Conservation (phyloP, 1,140 invertebrate species). For the Agrilus planipennis region DNA sequence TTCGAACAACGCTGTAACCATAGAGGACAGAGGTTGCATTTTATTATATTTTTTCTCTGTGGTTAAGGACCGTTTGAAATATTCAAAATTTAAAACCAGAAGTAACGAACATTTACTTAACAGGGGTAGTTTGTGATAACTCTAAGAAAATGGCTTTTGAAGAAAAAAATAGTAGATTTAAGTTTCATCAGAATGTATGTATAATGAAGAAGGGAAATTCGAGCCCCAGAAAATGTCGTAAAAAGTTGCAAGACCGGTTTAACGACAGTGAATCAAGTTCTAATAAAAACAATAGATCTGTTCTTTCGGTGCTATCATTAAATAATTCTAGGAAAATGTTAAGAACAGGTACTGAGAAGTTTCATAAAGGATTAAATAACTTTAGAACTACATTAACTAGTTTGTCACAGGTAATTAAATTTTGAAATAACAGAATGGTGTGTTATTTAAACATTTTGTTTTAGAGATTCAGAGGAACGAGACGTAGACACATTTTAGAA, state of each 20-base stretch:
- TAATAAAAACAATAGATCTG: conserved; percentile 17
- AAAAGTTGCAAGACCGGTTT: conserved; percentile 21
- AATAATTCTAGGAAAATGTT: conserved; percentile 36
- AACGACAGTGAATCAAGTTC: conserved; percentile 11
- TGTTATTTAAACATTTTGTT: conserved; percentile 17
- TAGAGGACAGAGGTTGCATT: no score
- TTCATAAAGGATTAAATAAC: conserved; percentile 45
- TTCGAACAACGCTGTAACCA: no score
- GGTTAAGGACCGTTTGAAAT: no score
- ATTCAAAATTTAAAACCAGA: no score
- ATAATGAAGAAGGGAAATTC: conserved; percentile 14
- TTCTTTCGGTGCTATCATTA: conserved; percentile 28
- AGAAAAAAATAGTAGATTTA: conserved; percentile 20
- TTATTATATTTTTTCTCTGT: no score
- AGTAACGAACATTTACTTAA: no score
- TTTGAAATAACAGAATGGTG: neutral
- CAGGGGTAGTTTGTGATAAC: conserved; percentile 1
- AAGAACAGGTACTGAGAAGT: conserved; percentile 40
- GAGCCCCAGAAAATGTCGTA: conserved; percentile 16
- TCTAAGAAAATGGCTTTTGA: conserved; percentile 13
- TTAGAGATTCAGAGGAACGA: conserved; percentile 43
- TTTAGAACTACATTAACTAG: conserved; percentile 43
- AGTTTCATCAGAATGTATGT: conserved; percentile 18
- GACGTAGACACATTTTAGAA: conserved; percentile 42
- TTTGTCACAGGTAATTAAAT: conserved; percentile 41